These are phyloP conservation scores for Argyrosomus regius DNA, from an alignment of 2,797 vertebrate species.

Conservation along the genomic window DNA sequence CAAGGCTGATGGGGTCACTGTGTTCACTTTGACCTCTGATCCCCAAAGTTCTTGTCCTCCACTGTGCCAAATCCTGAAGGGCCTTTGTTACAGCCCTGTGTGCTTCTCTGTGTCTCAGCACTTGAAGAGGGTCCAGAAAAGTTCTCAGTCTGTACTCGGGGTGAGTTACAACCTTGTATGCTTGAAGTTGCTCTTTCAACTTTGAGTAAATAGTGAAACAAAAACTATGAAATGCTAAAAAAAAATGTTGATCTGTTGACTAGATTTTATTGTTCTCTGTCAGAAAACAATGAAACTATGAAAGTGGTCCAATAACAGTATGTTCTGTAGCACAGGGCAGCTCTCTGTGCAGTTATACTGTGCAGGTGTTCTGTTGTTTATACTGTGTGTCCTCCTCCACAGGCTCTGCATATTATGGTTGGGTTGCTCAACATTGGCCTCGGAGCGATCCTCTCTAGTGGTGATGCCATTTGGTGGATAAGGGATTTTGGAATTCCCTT, in stretches of 20 bases:
- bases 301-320: not conserved
- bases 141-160: conserved; percentile 56
- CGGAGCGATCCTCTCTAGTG: fast-evolving
- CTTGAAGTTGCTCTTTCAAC: not conserved
- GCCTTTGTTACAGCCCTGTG: conserved; percentile 77
- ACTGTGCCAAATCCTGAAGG: conserved; percentile 74
- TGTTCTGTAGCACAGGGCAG: not conserved
- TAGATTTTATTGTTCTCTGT: no score
- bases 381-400: conserved; percentile 9
- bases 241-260: no score
- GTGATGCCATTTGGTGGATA: fast-evolving
- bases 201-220: no score
- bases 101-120: conserved; percentile 66
- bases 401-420: conserved; percentile 79
- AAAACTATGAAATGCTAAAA: no score
- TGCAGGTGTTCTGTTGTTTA: not conserved
- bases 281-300: not conserved
- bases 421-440: conserved; percentile 74
- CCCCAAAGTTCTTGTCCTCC: conserved; percentile 67
- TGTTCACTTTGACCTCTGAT: conserved; percentile 74
- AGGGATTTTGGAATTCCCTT: fast-evolving
- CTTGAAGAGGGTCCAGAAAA: conserved; percentile 42
- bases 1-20: conserved; percentile 65
- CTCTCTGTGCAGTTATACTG: not conserved
- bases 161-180: conserved; percentile 54